Conservation (phyloP, 2,113 vertebrate species). For the Propithecus coquereli region DNA sequence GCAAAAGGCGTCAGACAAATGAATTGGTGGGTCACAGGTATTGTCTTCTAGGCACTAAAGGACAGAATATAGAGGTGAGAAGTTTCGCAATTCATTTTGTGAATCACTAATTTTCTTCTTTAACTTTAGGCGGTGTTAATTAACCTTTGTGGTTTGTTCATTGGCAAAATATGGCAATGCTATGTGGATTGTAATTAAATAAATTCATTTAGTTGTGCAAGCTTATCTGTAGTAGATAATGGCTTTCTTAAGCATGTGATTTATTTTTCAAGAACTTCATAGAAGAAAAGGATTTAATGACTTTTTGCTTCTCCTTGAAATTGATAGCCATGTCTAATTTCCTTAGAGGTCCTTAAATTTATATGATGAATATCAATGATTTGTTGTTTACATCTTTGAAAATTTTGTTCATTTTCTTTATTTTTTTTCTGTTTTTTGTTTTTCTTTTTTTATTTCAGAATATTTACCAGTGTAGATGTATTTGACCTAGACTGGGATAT, state of each 20-base stretch:
- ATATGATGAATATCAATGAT: neutral
- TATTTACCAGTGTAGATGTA: neutral
- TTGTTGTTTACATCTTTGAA: neutral
- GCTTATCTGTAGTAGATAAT: slow-evolving; percentile 16
- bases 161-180: neutral
- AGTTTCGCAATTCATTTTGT: neutral
- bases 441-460: too few relatives aligned
- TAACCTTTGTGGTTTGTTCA: neutral
- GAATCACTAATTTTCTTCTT: neutral
- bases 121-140: neutral
- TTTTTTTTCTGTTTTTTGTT: too few relatives aligned
- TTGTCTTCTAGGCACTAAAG: neutral
- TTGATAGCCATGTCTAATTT: neutral
- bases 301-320: neutral
- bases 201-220: neutral
- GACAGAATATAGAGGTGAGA: neutral
- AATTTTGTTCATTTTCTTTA: neutral
- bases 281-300: neutral
- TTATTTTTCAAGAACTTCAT: neutral
- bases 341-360: neutral
- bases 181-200: neutral
- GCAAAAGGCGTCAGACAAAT: neutral
- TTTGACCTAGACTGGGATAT: neutral
- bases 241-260: neutral
- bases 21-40: neutral